Conservation (phyloP, 1,140 invertebrate genomes). For the Drosophila grimshawi region DNA sequence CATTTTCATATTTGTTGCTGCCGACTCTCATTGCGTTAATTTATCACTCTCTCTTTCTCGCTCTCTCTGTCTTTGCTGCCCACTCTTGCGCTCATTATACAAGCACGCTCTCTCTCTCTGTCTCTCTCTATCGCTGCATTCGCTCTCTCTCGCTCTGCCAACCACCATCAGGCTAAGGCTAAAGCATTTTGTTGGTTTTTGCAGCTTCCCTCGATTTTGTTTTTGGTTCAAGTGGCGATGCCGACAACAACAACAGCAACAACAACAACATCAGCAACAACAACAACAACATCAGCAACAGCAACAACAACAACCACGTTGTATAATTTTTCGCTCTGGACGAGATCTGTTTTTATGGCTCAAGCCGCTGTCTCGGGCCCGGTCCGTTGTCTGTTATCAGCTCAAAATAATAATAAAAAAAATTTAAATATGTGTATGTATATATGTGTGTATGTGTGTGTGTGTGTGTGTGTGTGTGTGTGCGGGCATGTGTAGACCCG, state of each 20-base stretch:
- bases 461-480: conserved; percentile 38
- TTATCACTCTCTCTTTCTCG: conserved; percentile 47
- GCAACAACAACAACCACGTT: conserved; percentile 35
- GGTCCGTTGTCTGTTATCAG: conserved; percentile 74
- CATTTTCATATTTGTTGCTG: conserved; percentile 56
- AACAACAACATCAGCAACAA: conserved; percentile 5
- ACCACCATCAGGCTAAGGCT: conserved; percentile 38
- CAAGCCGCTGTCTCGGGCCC: conserved; percentile 57
- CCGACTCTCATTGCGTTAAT: conserved; percentile 55
- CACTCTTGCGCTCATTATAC: conserved; percentile 17
- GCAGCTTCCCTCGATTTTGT: conserved; percentile 73
- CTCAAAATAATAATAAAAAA: conserved; percentile 74
- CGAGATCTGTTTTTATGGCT: conserved; percentile 75
- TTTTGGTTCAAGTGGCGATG: conserved; percentile 71
- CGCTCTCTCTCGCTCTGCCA: neutral
- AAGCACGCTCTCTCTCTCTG: conserved; percentile 16
- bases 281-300: neutral
- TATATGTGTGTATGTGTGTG: conserved; percentile 32
- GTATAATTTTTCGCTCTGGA: conserved; percentile 68
- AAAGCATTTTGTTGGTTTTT: conserved; percentile 55
- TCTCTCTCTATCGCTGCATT: conserved; percentile 5
- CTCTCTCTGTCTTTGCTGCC: conserved; percentile 3
- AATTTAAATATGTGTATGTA: conserved; percentile 67
- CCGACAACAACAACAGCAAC: conserved; percentile 23
- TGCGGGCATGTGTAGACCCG: conserved; percentile 61